Evolutionary conservation across 2,113 vertebrate genomes (phyloP).

Genomic region (Rhinoptilus africanus): DNA sequence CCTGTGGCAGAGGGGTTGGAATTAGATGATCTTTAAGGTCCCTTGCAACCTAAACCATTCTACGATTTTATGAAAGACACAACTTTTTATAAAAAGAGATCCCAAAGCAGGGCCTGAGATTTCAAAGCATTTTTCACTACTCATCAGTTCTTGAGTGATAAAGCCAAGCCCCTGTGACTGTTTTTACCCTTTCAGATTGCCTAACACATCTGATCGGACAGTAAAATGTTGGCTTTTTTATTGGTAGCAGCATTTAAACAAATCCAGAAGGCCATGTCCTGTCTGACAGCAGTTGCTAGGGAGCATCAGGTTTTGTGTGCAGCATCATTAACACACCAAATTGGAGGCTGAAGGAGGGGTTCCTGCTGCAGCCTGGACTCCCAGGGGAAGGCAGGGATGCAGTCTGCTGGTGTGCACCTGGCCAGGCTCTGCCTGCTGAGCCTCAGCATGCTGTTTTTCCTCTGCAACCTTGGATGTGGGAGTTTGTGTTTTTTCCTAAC

Average conservation of each 20-base stretch:
- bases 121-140: neutral
- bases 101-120: neutral
- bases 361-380: neutral
- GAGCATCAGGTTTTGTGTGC: neutral
- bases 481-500: neutral
- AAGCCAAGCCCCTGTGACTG: neutral
- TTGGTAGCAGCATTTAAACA: neutral
- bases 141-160: neutral
- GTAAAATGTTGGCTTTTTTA: neutral
- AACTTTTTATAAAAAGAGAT: neutral
- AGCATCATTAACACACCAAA: neutral
- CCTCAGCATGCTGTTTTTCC: neutral
- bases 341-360: neutral
- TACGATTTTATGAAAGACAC: neutral
- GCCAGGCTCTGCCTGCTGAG: neutral
- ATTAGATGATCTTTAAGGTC: neutral
- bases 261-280: neutral
- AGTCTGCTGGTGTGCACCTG: neutral
- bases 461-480: neutral
- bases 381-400: neutral
- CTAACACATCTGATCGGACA: neutral
- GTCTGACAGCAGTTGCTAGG: neutral
- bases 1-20: neutral
- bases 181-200: neutral
- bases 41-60: neutral